Evolutionary conservation across 2,888 invertebrate species (phyloP), one percentile per base, ranked within the genome.

Genomic region (Apotomis capreana): DNA sequence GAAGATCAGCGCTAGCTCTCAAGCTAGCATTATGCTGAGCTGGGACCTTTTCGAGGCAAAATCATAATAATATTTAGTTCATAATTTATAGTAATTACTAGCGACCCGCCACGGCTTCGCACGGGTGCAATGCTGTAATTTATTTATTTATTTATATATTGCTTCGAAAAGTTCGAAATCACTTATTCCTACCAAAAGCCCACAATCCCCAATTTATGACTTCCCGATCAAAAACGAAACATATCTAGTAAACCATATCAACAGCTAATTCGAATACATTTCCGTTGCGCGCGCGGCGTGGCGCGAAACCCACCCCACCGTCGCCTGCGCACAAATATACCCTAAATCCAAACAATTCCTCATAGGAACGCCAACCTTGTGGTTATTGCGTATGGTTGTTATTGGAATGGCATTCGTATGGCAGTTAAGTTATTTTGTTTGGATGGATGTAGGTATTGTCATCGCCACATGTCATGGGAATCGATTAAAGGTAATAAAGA

Each of bases 391-490:
- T 36, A 57, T 40, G 36, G 49, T 44, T 10, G 0, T 12, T 12
- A 55, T 57, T 62, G 3, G 3, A n/a, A 37, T 8, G 8, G 6
- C 1, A 5, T n/a, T 10, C 12, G 2, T 1, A 13, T 54, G 36
- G 4, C 0, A 44, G 12, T 44, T 62, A 9, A 1, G 57, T 8
- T 37, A 6, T 62, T 68, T 51, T 58, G 5, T 4, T 3, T n/a
- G 37, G 26, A 5, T 4, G n/a, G 9, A n/a, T 13, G 13, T 1
- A 37, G 49, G 49, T 67, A 71, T 62, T 72, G 68, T 72, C 68
- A 63, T 72, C 59, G 63, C 68, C 72, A 72, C 68, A 72, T 72
- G 72, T 72, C 72, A 72, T 72, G 72, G 72, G 72, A 72, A 72
- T 72, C 72, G 72, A 72, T 72, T 72, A 72, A 62, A 72, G 72